A percentile compares a stretch with the other conserved stretches of the same genome.
Conservation (phyloP, 2,888 invertebrate genomes). For the Leistus spinibarbis region DNA sequence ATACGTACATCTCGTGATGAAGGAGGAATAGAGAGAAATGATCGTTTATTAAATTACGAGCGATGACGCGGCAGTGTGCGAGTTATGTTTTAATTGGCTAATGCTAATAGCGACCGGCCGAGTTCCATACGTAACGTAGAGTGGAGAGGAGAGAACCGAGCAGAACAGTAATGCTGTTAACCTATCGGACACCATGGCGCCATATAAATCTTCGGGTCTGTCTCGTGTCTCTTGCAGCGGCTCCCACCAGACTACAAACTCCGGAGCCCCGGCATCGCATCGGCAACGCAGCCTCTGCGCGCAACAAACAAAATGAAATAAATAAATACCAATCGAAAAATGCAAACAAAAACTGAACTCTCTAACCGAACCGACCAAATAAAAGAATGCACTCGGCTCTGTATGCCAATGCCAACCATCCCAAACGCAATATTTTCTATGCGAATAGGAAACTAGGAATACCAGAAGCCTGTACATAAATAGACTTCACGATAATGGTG, state of each 20-base stretch:
- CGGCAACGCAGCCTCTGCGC: not conserved
- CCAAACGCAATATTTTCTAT: not conserved
- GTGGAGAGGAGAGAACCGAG: not conserved
- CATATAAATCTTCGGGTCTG: not conserved
- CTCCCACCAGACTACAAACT: not conserved
- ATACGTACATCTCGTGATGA: not conserved
- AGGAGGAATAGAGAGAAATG: not conserved
- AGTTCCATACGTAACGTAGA: not conserved
- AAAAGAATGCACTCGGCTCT: not conserved
- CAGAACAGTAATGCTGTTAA: slow-evolving; percentile 5
- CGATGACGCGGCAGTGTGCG: slow-evolving; percentile 8
- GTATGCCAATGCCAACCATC: too few species aligned
- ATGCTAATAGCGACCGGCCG: slow-evolving; percentile 9
- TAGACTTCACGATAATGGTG: too few species aligned
- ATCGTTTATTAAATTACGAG: slow-evolving; percentile 11
- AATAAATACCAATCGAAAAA: not conserved
- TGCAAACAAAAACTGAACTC: not conserved
- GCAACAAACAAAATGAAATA: not conserved
- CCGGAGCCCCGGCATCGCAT: not conserved
- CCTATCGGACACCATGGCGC: slow-evolving; percentile 6
- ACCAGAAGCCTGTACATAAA: too few species aligned
- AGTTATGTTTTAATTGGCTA: slow-evolving; percentile 19
- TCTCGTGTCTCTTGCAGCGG: not conserved
- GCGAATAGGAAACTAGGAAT: too few species aligned
- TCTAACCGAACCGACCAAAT: not conserved